Conservation (phyloP, 2,113 vertebrate species). For the Ifrita kowaldi region DNA sequence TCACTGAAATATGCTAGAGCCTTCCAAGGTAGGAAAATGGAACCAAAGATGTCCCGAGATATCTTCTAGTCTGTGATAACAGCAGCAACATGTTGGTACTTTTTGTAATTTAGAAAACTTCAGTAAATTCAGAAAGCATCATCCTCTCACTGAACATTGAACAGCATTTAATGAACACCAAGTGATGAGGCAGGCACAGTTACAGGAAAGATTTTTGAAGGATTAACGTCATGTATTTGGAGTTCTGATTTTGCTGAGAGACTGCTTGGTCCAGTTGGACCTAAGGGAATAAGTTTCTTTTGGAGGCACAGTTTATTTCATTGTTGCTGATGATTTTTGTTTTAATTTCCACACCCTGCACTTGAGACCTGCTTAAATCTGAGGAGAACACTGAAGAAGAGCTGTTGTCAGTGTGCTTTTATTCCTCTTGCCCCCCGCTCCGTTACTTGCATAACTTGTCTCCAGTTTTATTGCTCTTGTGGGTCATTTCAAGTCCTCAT, state of each 20-base stretch:
- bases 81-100: not conserved
- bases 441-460: not conserved
- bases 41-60: not conserved
- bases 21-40: not conserved
- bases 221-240: not conserved
- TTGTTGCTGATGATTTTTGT: not conserved
- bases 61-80: not conserved
- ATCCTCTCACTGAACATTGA: not conserved
- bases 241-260: not conserved
- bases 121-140: not conserved
- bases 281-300: not conserved
- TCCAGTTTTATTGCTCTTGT: not conserved
- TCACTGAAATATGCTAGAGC: not conserved
- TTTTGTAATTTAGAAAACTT: not conserved
- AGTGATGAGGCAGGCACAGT: not conserved
- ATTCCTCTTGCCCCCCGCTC: not conserved
- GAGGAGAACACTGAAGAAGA: not conserved
- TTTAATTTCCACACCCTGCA: not conserved
- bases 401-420: not conserved
- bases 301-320: not conserved
- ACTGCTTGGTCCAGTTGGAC: not conserved
- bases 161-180: not conserved
- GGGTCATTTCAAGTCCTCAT: not conserved
- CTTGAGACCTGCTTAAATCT: not conserved
- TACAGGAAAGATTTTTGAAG: not conserved